Conservation (phyloP, 37 sponge, comb jelly and placozoan species). For the Oscarella lobularis region DNA sequence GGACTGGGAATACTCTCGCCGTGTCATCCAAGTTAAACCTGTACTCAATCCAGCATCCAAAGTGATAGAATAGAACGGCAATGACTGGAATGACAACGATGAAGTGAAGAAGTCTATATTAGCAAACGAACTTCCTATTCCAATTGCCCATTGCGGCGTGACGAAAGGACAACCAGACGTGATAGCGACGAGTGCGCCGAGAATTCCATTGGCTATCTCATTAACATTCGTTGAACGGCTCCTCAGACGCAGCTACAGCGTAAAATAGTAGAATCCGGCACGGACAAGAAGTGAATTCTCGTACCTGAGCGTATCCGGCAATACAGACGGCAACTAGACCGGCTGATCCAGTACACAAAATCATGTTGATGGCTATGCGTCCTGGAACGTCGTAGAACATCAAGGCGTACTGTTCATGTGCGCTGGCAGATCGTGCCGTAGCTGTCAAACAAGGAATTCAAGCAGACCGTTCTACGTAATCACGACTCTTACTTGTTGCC, state of each 20-base stretch:
- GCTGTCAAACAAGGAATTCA: no score
- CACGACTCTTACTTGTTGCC: background rate
- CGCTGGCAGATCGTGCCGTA: background rate
- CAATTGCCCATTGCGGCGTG: conserved; percentile 45
- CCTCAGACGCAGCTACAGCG: conserved; percentile 29
- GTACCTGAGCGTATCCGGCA: conserved; percentile 70
- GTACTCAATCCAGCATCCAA: conserved; percentile 74
- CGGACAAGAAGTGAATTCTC: background rate
- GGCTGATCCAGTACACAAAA: conserved; percentile 53
- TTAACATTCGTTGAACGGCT: conserved; percentile 70
- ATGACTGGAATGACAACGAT: conserved; percentile 14
- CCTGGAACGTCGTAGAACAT: conserved; percentile 31
- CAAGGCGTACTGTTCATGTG: background rate
- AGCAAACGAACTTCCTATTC: conserved; percentile 50
- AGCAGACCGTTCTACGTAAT: no score
- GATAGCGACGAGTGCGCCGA: conserved; percentile 82
- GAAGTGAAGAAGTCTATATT: background rate
- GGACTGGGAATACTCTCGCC: conserved; percentile 76
- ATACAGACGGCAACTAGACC: conserved; percentile 56
- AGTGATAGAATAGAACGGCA: conserved; percentile 70
- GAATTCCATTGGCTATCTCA: conserved; percentile 85
- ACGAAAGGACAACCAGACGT: conserved; percentile 76
- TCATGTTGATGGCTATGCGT: conserved; percentile 85
- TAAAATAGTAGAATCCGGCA: background rate
- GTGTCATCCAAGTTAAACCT: conserved; percentile 63